These are phyloP conservation scores for Rhyacophila evoluta DNA, from an alignment of 2,888 invertebrate species.

Conservation along the genomic window DNA sequence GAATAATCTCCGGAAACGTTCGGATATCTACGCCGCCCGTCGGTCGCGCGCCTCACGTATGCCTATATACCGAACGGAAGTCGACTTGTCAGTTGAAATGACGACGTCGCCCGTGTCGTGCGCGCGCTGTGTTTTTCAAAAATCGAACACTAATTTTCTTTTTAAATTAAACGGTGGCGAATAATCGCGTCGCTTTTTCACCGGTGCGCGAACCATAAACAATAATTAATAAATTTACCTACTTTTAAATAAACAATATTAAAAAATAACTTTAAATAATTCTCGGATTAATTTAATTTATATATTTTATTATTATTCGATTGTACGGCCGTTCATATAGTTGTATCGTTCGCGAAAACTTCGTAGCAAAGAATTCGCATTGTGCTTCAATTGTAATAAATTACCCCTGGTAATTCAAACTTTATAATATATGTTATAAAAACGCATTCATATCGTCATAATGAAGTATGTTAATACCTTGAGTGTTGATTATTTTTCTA, in stretches of 20 bases:
- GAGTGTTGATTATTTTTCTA: neutral
- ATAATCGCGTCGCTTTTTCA: neutral
- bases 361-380: neutral
- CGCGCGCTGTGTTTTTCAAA: slow-evolving; percentile 44
- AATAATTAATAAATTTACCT: neutral
- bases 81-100: slow-evolving; percentile 58
- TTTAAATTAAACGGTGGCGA: slow-evolving; percentile 26
- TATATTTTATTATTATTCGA: neutral
- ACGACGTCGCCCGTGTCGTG: slow-evolving; percentile 58
- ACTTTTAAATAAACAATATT: neutral
- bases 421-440: neutral
- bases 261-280: neutral
- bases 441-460: neutral
- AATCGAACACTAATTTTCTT: slow-evolving; percentile 34
- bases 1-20: slow-evolving; percentile 62
- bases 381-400: neutral
- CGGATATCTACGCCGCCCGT: slow-evolving; percentile 39
- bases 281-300: neutral
- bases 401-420: neutral
- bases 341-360: neutral
- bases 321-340: neutral
- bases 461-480: neutral
- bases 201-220: neutral
- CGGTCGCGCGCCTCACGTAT: slow-evolving; percentile 54
- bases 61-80: slow-evolving; percentile 55